phyloP scores from a whole-genome alignment of 2,888 invertebrate species.

The Zeuzera pyrina region DNA sequence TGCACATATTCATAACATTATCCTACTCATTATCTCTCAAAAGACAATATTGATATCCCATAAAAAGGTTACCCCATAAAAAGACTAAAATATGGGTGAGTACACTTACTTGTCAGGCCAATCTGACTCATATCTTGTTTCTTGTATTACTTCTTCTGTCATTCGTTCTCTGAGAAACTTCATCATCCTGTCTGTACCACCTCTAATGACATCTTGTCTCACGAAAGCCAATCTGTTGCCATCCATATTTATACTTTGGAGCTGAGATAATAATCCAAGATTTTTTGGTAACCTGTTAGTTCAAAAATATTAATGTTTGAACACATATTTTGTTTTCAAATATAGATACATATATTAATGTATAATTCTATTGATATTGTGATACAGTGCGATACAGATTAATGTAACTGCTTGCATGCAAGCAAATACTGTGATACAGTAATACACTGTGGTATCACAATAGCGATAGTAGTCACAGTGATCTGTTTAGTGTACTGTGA shows the following conservation, averaged over 20 bases:
- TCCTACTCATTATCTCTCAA: too few relatives aligned
- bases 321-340: neutral
- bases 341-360: too few relatives aligned
- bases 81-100: too few relatives aligned
- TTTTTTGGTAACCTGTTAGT: conserved; percentile 50
- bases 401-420: too few relatives aligned
- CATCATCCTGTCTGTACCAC: conserved; percentile 87
- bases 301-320: neutral
- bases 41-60: too few relatives aligned
- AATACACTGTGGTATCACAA: too few relatives aligned
- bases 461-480: too few relatives aligned
- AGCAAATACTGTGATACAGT: too few relatives aligned
- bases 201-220: conserved; percentile 85
- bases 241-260: conserved; percentile 87
- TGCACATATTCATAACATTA: too few relatives aligned
- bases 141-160: conserved; percentile 50
- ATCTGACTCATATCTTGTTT: conserved; percentile 40
- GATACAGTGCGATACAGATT: neutral
- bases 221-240: conserved; percentile 90
- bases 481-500: too few relatives aligned
- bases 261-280: conserved; percentile 76
- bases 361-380: too few relatives aligned
- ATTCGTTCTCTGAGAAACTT: conserved; percentile 81
- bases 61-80: too few relatives aligned
- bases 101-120: conserved; percentile 76